A percentile compares a stretch with the other conserved stretches of the same genome.
phyloP scores from a whole-genome alignment of 1,140 invertebrate genomes.

The Panagrolaimus sp. region DNA sequence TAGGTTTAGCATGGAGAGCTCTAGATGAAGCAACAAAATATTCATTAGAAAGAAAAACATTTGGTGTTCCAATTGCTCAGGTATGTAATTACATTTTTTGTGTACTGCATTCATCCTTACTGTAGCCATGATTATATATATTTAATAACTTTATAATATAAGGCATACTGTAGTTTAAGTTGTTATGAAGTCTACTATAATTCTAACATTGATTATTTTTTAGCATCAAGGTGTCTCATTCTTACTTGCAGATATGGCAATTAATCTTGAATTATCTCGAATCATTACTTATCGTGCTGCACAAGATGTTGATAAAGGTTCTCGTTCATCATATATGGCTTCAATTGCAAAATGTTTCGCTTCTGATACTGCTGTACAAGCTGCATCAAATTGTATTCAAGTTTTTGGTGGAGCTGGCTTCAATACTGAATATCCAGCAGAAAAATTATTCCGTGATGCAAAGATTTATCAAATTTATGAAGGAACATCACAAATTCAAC shows the following conservation, averaged over 20 bases:
- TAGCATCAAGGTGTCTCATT: slow-evolving; percentile 79
- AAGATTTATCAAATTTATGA: slow-evolving; percentile 66
- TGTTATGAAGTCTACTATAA: too few species aligned
- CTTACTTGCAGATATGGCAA: slow-evolving; percentile 91
- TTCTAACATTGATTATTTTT: too few species aligned
- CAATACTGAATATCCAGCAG: slow-evolving; percentile 93
- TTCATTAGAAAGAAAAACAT: slow-evolving; percentile 82
- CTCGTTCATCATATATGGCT: slow-evolving; percentile 69
- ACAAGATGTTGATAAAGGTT: slow-evolving; percentile 76
- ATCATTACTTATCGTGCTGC: slow-evolving; percentile 79
- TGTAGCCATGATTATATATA: too few species aligned
- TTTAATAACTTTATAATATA: too few species aligned
- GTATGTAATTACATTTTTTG: too few species aligned
- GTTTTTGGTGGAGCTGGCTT: slow-evolving; percentile 94
- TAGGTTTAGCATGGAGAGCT: slow-evolving; percentile 74
- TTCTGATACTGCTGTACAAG: slow-evolving; percentile 86
- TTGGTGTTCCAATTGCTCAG: slow-evolving; percentile 75
- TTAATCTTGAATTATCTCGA: slow-evolving; percentile 71
- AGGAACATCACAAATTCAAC: slow-evolving; percentile 40
- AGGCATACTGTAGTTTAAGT: too few species aligned
- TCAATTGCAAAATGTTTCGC: slow-evolving; percentile 80
- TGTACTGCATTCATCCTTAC: too few species aligned
- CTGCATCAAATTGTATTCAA: slow-evolving; percentile 85
- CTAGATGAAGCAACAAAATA: slow-evolving; percentile 90
- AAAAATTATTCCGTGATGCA: slow-evolving; percentile 97